phyloP scores from a whole-genome alignment of 37 sponge, comb jelly and placozoan species.

The Crambe crambe region DNA sequence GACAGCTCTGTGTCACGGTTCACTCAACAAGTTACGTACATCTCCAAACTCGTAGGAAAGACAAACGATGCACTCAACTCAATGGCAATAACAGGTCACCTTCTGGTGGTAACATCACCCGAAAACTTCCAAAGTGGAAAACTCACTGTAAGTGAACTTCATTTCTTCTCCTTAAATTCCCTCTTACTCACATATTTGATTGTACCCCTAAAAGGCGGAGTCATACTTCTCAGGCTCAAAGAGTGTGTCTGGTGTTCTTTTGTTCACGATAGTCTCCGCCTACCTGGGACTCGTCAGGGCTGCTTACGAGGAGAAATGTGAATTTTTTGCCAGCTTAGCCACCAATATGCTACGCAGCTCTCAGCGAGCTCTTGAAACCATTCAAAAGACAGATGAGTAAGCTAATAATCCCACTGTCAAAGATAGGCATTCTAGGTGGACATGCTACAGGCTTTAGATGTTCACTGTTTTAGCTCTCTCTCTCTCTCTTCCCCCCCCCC shows the following conservation, averaged over 20 bases:
- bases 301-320: conserved; percentile 76
- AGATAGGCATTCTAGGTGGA: background rate
- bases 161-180: too few species aligned
- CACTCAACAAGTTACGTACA: conserved; percentile 64
- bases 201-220: conserved; percentile 24
- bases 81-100: conserved; percentile 60
- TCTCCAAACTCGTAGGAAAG: conserved; percentile 69
- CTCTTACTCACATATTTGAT: too few species aligned
- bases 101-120: conserved; percentile 56
- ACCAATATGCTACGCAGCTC: conserved; percentile 67
- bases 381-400: conserved; percentile 72
- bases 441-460: background rate
- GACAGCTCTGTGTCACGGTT: conserved; percentile 57
- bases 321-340: conserved; percentile 70
- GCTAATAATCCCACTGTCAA: conserved; percentile 7
- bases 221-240: conserved; percentile 70
- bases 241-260: conserved; percentile 65
- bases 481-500: conserved; percentile 5
- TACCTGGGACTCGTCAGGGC: conserved; percentile 74
- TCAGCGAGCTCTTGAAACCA: conserved; percentile 54
- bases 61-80: conserved; percentile 47
- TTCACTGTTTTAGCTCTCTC: background rate
- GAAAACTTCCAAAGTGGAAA: conserved; percentile 38
- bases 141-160: conserved; percentile 15
- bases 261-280: conserved; percentile 67